Evolutionary conservation across 2,888 invertebrate genomes (phyloP).

Genomic region (Beris chalybata): DNA sequence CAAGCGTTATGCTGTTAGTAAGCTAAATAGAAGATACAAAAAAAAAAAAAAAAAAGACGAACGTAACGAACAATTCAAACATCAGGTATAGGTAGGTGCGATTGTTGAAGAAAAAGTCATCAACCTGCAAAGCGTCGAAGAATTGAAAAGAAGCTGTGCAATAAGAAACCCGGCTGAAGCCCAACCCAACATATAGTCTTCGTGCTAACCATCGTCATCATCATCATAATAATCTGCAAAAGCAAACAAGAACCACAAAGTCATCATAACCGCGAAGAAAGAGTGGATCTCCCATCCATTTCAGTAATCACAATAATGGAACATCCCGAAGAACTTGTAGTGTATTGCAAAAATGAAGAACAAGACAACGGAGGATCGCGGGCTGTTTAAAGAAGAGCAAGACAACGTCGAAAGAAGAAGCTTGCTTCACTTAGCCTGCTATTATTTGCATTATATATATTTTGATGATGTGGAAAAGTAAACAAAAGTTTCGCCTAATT

Average conservation of each 20-base stretch:
- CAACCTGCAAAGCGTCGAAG: slow-evolving; percentile 12
- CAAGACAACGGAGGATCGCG: neutral
- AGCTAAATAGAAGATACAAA: too few relatives aligned
- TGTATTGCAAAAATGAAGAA: neutral
- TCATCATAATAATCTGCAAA: slow-evolving; percentile 26
- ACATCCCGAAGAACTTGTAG: neutral
- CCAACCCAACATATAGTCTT: neutral
- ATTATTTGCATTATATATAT: slow-evolving; percentile 27
- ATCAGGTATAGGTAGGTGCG: slow-evolving; percentile 1
- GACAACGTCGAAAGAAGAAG: neutral
- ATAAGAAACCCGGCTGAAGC: neutral
- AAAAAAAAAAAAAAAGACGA: too few relatives aligned
- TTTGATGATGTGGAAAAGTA: slow-evolving; percentile 32
- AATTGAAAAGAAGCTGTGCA: slow-evolving; percentile 4
- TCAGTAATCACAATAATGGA: slow-evolving; percentile 9
- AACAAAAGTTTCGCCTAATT: slow-evolving; percentile 29
- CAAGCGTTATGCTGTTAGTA: too few relatives aligned
- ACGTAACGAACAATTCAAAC: neutral
- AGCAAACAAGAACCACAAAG: slow-evolving; percentile 31
- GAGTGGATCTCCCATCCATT: slow-evolving; percentile 13
- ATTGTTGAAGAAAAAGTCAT: slow-evolving; percentile 23
- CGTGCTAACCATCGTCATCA: slow-evolving; percentile 6
- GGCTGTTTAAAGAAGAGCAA: neutral
- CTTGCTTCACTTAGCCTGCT: slow-evolving; percentile 4
- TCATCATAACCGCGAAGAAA: slow-evolving; percentile 24